A percentile compares a stretch with the other conserved stretches of the same genome.
Conservation (phyloP, 37 sponge, comb jelly and placozoan genomes). For the Petrosia ficiformis region DNA sequence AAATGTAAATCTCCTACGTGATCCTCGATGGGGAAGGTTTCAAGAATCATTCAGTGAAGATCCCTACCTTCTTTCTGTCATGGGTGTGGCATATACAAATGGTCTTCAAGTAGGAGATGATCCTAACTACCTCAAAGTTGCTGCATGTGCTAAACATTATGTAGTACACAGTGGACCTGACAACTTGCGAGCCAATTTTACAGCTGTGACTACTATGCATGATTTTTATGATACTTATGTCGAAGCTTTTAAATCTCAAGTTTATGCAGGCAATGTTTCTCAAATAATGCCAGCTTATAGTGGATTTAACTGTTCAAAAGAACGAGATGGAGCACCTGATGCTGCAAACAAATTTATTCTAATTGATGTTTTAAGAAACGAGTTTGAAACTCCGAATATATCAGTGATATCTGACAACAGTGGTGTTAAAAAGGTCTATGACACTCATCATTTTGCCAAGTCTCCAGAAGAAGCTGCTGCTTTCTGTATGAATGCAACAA, state of each 20-base stretch:
- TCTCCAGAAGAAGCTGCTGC: conserved; percentile 46
- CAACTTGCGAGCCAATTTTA: conserved; percentile 21
- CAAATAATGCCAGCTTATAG: conserved; percentile 83
- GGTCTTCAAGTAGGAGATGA: conserved; percentile 64
- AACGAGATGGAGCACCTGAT: conserved; percentile 68
- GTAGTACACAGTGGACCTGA: conserved; percentile 79
- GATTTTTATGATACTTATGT: conserved; percentile 74
- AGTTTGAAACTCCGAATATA: conserved; percentile 64
- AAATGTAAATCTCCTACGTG: conserved; percentile 74
- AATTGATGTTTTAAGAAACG: conserved; percentile 43
- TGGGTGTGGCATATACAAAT: conserved; percentile 51
- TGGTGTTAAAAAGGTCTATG: conserved; percentile 29
- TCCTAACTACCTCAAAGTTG: conserved; percentile 52
- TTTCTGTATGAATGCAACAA: conserved; percentile 68
- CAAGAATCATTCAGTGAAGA: conserved; percentile 74
- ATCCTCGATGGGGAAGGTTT: conserved; percentile 73
- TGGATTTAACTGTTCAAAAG: conserved; percentile 24
- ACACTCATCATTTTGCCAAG: conserved; percentile 40
- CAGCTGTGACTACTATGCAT: conserved; percentile 51
- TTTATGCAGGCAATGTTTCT: conserved; percentile 51
- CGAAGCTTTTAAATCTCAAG: conserved; percentile 73
- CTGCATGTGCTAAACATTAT: conserved; percentile 74
- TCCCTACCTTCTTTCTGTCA: conserved; percentile 50
- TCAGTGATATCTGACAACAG: conserved; percentile 67
- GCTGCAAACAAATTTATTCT: conserved; percentile 68